Conservation (phyloP, 2,888 invertebrate genomes). For the Protonemura montana region DNA sequence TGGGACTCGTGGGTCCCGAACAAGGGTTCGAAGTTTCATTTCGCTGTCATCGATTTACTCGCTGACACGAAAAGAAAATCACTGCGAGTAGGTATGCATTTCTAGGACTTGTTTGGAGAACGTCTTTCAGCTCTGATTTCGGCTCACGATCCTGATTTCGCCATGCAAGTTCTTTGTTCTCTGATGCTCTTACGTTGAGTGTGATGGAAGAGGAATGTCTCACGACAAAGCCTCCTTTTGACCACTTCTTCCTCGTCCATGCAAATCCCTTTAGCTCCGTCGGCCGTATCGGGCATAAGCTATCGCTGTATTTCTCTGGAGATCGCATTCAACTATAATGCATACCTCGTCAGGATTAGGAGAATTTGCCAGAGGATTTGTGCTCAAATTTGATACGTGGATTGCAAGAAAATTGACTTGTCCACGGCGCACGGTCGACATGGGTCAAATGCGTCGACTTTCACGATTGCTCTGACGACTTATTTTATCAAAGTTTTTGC, state of each 20-base stretch:
- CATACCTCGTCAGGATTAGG: conserved; percentile 34
- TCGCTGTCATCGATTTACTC: neutral
- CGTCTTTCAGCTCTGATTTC: neutral
- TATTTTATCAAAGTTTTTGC: conserved; percentile 9
- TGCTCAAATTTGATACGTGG: conserved; percentile 38
- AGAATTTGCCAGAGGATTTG: conserved; percentile 30
- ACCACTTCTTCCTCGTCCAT: conserved; percentile 36
- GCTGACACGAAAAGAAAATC: neutral
- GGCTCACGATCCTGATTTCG: neutral
- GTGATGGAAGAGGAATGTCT: conserved; percentile 25
- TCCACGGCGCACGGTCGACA: neutral
- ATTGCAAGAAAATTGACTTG: conserved; percentile 41
- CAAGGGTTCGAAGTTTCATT: neutral
- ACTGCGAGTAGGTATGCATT: neutral
- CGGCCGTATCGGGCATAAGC: conserved; percentile 30
- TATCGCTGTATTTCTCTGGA: conserved; percentile 33
- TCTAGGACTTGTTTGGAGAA: neutral
- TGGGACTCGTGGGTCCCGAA: neutral
- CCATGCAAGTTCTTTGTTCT: neutral
- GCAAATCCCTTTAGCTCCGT: conserved; percentile 39
- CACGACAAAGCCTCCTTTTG: conserved; percentile 33
- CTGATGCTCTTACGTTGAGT: conserved; percentile 15
- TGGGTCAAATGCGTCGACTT: neutral
- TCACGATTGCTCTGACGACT: neutral
- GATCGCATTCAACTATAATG: conserved; percentile 26